A percentile compares a stretch with the other conserved stretches of the same genome.
Evolutionary conservation across 2,888 invertebrate genomes (phyloP).

Genomic region (Agrochola circellaris): DNA sequence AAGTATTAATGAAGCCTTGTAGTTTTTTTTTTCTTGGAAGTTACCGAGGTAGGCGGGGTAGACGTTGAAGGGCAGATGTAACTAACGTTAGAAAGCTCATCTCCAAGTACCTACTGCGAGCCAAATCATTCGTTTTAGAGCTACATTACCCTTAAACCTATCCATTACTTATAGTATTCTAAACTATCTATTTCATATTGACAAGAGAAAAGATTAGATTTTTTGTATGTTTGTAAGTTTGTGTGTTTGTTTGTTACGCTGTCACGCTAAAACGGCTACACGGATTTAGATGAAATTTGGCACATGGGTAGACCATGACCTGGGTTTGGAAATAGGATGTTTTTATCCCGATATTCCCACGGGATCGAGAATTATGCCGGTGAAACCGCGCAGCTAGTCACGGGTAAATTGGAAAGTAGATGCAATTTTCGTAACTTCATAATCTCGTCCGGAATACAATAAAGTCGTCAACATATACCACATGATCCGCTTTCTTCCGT

Average conservation of each 20-base stretch:
- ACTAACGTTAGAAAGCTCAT: neutral
- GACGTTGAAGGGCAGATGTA: neutral
- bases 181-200: too few species aligned
- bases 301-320: too few species aligned
- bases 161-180: neutral
- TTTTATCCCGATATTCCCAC: too few species aligned
- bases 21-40: constrained; percentile 3
- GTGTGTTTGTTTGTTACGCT: too few species aligned
- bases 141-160: neutral
- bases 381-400: too few species aligned
- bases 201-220: too few species aligned
- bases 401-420: neutral
- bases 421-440: neutral
- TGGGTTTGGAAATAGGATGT: too few species aligned
- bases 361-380: too few species aligned
- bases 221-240: too few species aligned
- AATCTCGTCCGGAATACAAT: neutral
- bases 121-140: neutral
- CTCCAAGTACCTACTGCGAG: neutral
- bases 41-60: neutral
- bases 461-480: constrained; percentile 11
- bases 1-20: constrained; percentile 7
- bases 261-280: too few species aligned
- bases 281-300: too few species aligned
- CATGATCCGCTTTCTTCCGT: constrained; percentile 1